Percentiles rank a stretch among this genome's conserved stretches.
These are phyloP conservation scores for Pammene fasciana DNA, from an alignment of 2,888 invertebrate species.

Conservation along the genomic window DNA sequence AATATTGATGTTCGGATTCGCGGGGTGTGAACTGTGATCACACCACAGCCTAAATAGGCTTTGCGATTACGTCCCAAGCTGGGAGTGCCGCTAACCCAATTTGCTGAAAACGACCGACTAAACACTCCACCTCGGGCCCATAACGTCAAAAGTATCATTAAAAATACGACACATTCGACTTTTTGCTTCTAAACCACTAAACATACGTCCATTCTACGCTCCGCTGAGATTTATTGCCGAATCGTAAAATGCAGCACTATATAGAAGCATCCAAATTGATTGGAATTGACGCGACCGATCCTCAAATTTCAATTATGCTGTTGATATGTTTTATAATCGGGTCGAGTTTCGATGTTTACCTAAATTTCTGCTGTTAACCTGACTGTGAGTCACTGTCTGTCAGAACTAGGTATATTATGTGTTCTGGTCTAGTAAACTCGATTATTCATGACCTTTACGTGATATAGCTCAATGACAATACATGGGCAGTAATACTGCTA, in stretches of 20 bases:
- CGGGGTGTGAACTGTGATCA: constrained; percentile 70
- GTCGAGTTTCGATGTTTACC: constrained; percentile 13
- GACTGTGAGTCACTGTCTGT: constrained; percentile 4
- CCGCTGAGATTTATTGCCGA: constrained; percentile 68
- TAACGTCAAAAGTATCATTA: constrained; percentile 9
- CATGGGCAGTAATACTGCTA: neutral
- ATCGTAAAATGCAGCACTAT: constrained; percentile 68
- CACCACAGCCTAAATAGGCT: constrained; percentile 68
- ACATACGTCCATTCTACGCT: constrained; percentile 68
- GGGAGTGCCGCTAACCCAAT: constrained; percentile 75
- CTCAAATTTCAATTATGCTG: constrained; percentile 33
- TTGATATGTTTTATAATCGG: constrained; percentile 54
- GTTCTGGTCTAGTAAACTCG: constrained; percentile 7
- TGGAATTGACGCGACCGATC: constrained; percentile 48
- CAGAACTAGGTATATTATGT: constrained; percentile 2
- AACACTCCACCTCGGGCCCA: constrained; percentile 13
- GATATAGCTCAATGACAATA: neutral
- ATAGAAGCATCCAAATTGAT: constrained; percentile 61
- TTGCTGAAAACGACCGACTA: constrained; percentile 72
- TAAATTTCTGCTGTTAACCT: constrained; percentile 5
- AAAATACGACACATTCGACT: constrained; percentile 17
- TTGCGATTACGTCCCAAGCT: constrained; percentile 69
- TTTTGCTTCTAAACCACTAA: constrained; percentile 42
- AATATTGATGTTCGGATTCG: constrained; percentile 70
- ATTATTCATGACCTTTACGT: constrained; percentile 12